phyloP scores from a whole-genome alignment of 2,797 vertebrate species.

The Brachyalestes nurse region DNA sequence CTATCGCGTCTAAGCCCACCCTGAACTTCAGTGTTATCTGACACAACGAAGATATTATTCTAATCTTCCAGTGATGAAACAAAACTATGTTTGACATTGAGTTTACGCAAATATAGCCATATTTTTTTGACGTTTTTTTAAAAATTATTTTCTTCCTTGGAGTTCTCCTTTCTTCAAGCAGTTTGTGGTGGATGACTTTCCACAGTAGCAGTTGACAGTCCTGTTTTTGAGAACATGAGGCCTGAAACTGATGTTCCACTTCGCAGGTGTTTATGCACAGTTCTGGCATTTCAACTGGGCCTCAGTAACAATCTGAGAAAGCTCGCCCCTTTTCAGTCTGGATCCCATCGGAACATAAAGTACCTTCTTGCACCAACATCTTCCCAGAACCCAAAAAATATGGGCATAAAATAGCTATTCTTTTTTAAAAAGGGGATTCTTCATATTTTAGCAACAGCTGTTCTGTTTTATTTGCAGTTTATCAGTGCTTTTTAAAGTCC shows the following conservation, averaged over 20 bases:
- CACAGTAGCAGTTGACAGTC: conserved; percentile 66
- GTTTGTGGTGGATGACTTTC: conserved; percentile 84
- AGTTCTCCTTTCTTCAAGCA: conserved; percentile 80
- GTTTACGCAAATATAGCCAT: conserved; percentile 93
- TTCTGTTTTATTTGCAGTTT: conserved; percentile 72
- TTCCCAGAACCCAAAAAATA: conserved; percentile 84
- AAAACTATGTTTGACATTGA: conserved; percentile 91
- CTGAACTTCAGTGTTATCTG: conserved; percentile 96
- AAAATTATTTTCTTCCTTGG: conserved; percentile 57
- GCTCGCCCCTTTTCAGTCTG: conserved; percentile 33
- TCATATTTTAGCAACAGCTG: conserved; percentile 85
- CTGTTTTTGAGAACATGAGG: conserved; percentile 81
- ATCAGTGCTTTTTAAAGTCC: conserved; percentile 87
- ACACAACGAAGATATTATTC: conserved; percentile 93
- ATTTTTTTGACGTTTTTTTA: conserved; percentile 75
- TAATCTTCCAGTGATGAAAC: conserved; percentile 80
- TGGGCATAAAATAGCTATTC: conserved; percentile 84
- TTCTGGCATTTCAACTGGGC: conserved; percentile 41
- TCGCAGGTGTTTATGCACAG: conserved; percentile 55
- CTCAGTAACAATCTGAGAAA: conserved; percentile 38
- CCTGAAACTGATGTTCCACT: conserved; percentile 87
- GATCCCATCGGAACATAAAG: conserved; percentile 56
- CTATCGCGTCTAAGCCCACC: conserved; percentile 99
- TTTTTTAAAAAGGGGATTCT: conserved; percentile 88
- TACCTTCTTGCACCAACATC: conserved; percentile 68